Evolutionary conservation across 30 jellyfish, hydroid and myxozoan species (phyloP).

Genomic region (Pseudorhiza aurosa): DNA sequence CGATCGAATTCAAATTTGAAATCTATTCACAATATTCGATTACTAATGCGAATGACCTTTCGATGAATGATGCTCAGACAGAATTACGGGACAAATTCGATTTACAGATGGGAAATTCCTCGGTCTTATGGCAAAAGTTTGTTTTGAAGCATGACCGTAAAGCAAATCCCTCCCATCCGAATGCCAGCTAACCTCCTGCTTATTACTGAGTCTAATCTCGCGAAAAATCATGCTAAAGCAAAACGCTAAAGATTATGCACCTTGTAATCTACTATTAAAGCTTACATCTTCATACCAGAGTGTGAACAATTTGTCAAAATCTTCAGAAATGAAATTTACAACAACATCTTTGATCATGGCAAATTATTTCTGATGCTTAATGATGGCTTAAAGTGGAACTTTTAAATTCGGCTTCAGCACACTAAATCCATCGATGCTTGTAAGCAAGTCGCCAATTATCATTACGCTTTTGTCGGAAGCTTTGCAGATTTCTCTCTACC

Average conservation of each 20-base stretch:
- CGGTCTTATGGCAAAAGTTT: neutral
- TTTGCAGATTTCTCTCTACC: conserved; percentile 72
- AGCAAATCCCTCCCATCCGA: conserved; percentile 3
- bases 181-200: neutral
- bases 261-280: conserved; percentile 31
- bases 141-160: neutral
- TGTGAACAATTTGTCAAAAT: conserved; percentile 22
- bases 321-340: conserved; percentile 27
- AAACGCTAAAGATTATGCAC: neutral
- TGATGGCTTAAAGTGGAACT: conserved; percentile 22
- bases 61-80: neutral
- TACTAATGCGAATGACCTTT: no score
- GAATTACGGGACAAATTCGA: neutral
- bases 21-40: no score
- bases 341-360: conserved; percentile 6
- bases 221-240: neutral
- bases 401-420: conserved; percentile 43
- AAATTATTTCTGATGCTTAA: conserved; percentile 38
- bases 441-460: conserved; percentile 75
- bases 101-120: neutral
- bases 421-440: conserved; percentile 34
- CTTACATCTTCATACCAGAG: conserved; percentile 11
- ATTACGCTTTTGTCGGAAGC: conserved; percentile 64
- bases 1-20: no score
- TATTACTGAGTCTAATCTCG: conserved; percentile 1